Base-by-base conservation (phyloP, 2,113 vertebrate genomes). In the Dunckerocampus dactyliophorus region DNA sequence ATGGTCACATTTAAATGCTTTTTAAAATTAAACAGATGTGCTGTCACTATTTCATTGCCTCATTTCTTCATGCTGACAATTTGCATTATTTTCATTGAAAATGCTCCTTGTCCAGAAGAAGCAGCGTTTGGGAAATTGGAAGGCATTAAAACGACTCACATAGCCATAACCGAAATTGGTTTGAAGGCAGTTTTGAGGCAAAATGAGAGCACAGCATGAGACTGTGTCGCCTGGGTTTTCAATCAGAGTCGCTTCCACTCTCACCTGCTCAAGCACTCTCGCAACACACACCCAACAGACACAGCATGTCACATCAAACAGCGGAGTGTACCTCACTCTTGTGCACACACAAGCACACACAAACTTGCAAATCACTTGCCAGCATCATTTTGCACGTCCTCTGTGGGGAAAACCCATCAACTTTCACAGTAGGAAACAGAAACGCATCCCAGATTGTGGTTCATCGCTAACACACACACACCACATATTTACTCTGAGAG, bases 321-420 rank as follows among this genome's bases (percentile, higher is more conserved):
- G 42, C 16, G 59, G 51, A 70, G 31, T 52, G 54, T 42, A 1
- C 24, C 47, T 60, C 53, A n/a, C 34, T 47, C 20, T 22, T 64
- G 46, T 62, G 54, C 58, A 47, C 56, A 53, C 59, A 60, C 56
- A 45, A 43, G 49, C 56, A 65, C 47, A 58, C 54, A 50, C 63
- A 70, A 53, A 34, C 39, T 59, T 63, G 50, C 74, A 86, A 83
- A 85, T 83, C 77, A 74, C 76, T 87, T 67, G 73, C 60, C 61
- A 17, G 75, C 71, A 79, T 79, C 77, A 61, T 81, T 82, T 81
- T 34, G 55, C 82, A 82, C 81, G 71, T 76, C 62, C 76, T 82
- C 81, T 1, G 61, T 81, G 76, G 81, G 31, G 76, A 78, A 84
- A 85, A 73, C 80, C 86, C 81, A 88, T 88, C 85, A 85, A 74